phyloP scores from a whole-genome alignment of 2,113 vertebrate species.

The Microcebus murinus region DNA sequence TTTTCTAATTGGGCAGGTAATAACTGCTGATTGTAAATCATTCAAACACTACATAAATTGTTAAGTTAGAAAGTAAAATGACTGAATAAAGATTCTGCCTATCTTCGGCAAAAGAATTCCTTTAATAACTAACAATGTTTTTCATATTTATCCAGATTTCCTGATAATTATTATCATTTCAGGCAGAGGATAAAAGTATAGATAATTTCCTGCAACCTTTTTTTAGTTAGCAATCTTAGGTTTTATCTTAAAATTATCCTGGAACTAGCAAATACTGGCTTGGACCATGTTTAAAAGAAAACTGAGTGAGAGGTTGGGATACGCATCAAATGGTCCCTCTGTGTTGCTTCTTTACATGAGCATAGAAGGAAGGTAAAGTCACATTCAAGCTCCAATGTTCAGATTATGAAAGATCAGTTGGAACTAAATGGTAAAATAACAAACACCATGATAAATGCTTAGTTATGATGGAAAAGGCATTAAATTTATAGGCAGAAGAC shows the following conservation, averaged over 20 bases:
- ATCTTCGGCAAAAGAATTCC: neutral
- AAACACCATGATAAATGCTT: neutral
- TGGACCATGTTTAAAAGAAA: neutral
- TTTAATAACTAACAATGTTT: neutral
- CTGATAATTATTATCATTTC: neutral
- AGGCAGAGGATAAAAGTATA: neutral
- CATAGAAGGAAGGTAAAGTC: neutral
- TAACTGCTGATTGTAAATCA: neutral
- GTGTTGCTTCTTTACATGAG: neutral
- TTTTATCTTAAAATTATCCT: neutral
- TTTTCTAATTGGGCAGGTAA: neutral
- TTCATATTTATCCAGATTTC: neutral
- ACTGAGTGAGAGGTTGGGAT: neutral
- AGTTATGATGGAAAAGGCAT: neutral
- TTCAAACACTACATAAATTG: neutral
- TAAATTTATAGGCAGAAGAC: neutral
- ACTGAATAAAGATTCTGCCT: neutral
- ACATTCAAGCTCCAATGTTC: neutral
- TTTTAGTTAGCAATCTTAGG: neutral
- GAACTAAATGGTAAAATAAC: neutral
- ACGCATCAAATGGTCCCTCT: neutral
- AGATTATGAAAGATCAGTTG: neutral
- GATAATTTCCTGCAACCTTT: neutral
- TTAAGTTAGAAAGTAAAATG: slow-evolving; percentile 25
- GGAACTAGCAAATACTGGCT: neutral